Conservation (phyloP, 2,113 vertebrate species). For the Corvus cornix region DNA sequence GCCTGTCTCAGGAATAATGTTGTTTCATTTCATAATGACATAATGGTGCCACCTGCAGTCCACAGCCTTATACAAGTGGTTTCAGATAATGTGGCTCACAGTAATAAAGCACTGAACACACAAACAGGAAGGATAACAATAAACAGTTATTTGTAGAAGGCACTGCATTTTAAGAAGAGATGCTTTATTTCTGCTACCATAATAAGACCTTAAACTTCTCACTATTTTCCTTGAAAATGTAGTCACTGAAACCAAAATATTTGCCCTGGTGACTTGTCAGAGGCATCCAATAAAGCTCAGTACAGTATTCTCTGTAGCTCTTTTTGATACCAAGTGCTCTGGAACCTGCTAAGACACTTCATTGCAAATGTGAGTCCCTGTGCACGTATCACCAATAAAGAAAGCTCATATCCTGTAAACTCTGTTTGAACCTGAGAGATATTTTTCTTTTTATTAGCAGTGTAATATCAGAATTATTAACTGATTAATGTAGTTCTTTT, state of each 20-base stretch:
- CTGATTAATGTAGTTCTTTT: neutral
- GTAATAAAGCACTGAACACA: neutral
- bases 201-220: neutral
- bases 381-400: neutral
- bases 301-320: neutral
- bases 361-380: neutral
- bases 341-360: neutral
- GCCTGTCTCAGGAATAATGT: neutral
- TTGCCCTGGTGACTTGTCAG: neutral
- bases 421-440: neutral
- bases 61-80: neutral
- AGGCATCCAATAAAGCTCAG: neutral
- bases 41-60: conserved; percentile 40
- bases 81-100: neutral
- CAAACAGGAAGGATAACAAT: neutral
- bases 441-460: neutral
- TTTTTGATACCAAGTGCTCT: neutral
- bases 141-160: neutral
- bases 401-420: neutral
- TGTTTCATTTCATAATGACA: conserved; percentile 26
- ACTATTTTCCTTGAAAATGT: neutral
- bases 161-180: neutral
- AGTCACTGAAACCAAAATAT: neutral
- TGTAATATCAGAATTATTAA: neutral
- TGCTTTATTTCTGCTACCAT: neutral